Base-by-base conservation (phyloP, 2,113 vertebrate genomes). In the Hypomesus transpacificus region DNA sequence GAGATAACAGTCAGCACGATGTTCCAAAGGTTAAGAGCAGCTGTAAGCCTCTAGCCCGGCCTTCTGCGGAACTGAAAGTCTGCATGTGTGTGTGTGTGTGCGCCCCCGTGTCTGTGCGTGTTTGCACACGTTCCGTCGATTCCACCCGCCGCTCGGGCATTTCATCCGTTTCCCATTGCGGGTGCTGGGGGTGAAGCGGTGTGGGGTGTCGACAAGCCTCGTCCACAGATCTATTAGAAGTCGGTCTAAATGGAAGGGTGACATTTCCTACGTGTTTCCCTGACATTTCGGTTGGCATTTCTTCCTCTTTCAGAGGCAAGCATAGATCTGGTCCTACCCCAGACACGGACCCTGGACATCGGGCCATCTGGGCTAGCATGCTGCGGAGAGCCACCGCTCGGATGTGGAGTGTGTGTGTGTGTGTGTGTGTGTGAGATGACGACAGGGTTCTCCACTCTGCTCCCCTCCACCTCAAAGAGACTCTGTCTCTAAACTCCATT, bases 201-300 rank as follows among this genome's bases (percentile, higher is more conserved):
- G 39, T 8, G 39, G 39, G 39, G 9, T 2, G 6, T 46, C 31
- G 31, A 34, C 31, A 34, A 34, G 31, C n/a, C 63, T 65, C 18
- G 26, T 56, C 24, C 52, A 14, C 52, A 59, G 68, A 21, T 8
- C 31, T 3, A 58, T 39, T 58, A 22, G 17, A n/a, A n/a, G 7
- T 50, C 7, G 61, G 24, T 31, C 28, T 34, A n/a, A 63, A 34
- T 11, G 17, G 61, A 63, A 18, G 17, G 28, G 26, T 54, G 51
- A 68, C 53, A 68, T 68, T 54, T 68, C 66, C 67, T 68, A 24
- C n/a, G n/a, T 26, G 66, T 54, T 20, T 22, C 17, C 54, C 56
- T 59, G 31, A 59, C 68, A 69, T 69, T 69, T 68, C 14, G 3
- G 21, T 54, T 57, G 53, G 31, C 67, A n/a, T 53, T 68, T 68